phyloP scores from a whole-genome alignment of 1,140 invertebrate genomes.

The Listronotus oregonensis region DNA sequence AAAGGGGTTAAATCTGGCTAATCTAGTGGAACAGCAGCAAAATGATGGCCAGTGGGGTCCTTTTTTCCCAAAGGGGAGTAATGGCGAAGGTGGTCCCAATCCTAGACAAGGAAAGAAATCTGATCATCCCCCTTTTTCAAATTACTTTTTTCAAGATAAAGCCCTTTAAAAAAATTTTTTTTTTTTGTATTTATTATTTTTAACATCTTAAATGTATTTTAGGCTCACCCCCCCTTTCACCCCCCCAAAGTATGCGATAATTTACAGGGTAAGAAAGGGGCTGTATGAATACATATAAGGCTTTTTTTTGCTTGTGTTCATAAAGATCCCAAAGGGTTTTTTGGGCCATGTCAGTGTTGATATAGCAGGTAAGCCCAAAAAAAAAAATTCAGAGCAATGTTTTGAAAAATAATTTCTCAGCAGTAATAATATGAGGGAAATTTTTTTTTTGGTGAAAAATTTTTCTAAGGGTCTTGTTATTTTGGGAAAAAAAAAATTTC shows the following conservation, averaged over 20 bases:
- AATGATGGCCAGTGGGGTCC: constrained; percentile 79
- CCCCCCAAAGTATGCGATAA: constrained; percentile 86
- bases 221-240: constrained; percentile 98
- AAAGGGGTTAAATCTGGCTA: constrained; percentile 80
- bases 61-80: constrained; percentile 81
- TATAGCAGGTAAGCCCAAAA: constrained; percentile 66
- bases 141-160: no score
- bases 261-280: constrained; percentile 80
- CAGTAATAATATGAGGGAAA: background rate
- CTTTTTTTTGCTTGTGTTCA: constrained; percentile 96
- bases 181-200: no score
- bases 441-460: constrained; percentile 68
- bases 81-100: constrained; percentile 76
- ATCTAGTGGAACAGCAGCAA: constrained; percentile 78
- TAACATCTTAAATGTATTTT: constrained; percentile 19
- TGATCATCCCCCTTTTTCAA: no score
- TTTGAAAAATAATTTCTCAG: background rate
- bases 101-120: constrained; percentile 95
- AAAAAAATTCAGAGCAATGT: no score
- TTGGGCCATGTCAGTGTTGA: constrained; percentile 93
- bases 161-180: no score
- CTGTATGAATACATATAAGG: constrained; percentile 95
- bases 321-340: constrained; percentile 88
- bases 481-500: constrained; percentile 89
- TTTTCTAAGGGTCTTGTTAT: constrained; percentile 90